Evolutionary conservation across 2,797 vertebrate genomes (phyloP).

Genomic region (Zalophus californianus): DNA sequence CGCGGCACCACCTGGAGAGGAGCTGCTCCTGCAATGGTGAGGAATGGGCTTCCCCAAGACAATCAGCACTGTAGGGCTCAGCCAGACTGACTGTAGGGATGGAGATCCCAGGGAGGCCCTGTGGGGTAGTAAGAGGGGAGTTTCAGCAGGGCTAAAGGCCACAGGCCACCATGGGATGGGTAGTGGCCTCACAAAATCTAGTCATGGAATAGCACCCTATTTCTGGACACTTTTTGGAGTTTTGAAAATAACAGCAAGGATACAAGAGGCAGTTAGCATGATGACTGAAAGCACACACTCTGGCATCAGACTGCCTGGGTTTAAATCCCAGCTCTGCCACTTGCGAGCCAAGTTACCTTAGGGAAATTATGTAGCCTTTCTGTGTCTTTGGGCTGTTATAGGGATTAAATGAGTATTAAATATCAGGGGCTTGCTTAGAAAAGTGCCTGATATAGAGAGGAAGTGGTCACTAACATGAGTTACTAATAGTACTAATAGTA

Average conservation of each 20-base stretch:
- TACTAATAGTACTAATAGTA: neutral
- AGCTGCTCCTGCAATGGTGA: constrained; percentile 96
- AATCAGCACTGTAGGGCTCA: neutral
- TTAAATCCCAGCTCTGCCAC: neutral
- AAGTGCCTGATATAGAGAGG: neutral
- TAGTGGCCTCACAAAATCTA: neutral
- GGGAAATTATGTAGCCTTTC: neutral
- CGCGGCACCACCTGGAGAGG: constrained; percentile 92
- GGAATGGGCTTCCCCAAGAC: constrained; percentile 4
- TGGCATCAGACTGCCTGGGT: neutral
- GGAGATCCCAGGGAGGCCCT: neutral
- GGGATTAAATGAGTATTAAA: neutral
- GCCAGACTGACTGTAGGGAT: neutral
- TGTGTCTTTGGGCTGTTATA: neutral
- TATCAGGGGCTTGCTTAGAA: neutral
- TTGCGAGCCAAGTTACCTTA: neutral
- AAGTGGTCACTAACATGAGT: neutral
- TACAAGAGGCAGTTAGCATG: neutral
- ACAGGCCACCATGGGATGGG: neutral
- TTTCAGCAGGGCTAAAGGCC: neutral
- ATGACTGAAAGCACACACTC: neutral
- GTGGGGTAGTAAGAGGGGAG: neutral
- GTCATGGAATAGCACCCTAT: neutral
- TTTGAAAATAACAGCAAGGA: constrained; percentile 9
- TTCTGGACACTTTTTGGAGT: neutral